These are phyloP conservation scores for Anolis carolinensis DNA, from an alignment of 2,113 vertebrate species.

Conservation along the genomic window DNA sequence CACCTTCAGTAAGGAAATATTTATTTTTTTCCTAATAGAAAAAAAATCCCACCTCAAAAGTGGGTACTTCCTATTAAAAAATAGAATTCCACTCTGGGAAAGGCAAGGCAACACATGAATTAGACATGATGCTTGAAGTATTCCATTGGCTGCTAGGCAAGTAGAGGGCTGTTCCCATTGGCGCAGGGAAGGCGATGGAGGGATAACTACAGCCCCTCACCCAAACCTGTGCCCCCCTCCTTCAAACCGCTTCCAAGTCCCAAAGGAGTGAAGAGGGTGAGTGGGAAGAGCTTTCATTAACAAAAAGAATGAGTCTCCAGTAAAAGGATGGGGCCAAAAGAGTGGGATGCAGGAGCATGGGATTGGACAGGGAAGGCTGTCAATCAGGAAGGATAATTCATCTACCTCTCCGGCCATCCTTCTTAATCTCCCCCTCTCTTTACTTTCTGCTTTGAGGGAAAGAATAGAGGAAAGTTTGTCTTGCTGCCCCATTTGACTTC, in stretches of 20 bases:
- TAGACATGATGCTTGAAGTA: slow-evolving; percentile 28
- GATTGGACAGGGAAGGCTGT: slow-evolving; percentile 28
- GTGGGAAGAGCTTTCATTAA: slow-evolving; percentile 39
- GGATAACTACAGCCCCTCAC: slow-evolving; percentile 17
- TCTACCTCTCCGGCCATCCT: neutral
- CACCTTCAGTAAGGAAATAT: slow-evolving; percentile 17
- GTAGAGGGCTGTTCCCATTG: slow-evolving; percentile 4
- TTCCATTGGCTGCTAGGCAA: slow-evolving; percentile 24
- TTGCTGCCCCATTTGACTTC: neutral
- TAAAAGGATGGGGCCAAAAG: neutral
- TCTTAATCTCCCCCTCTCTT: too few species aligned
- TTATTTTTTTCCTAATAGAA: slow-evolving; percentile 6
- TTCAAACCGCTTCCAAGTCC: slow-evolving; percentile 21
- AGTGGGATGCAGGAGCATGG: slow-evolving; percentile 2
- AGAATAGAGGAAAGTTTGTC: neutral
- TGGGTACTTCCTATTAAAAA: slow-evolving; percentile 37
- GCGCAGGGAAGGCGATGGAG: neutral
- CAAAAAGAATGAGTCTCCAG: slow-evolving; percentile 20
- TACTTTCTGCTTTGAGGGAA: neutral
- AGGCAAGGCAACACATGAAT: slow-evolving; percentile 25
- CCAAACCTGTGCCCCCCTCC: slow-evolving; percentile 11
- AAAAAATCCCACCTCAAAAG: slow-evolving; percentile 19
- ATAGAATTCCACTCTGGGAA: slow-evolving; percentile 26
- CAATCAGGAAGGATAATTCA: slow-evolving; percentile 15
- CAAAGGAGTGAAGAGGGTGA: slow-evolving; percentile 24